Conservation (phyloP, 2,888 invertebrate species). For the Tetranychus piercei region DNA sequence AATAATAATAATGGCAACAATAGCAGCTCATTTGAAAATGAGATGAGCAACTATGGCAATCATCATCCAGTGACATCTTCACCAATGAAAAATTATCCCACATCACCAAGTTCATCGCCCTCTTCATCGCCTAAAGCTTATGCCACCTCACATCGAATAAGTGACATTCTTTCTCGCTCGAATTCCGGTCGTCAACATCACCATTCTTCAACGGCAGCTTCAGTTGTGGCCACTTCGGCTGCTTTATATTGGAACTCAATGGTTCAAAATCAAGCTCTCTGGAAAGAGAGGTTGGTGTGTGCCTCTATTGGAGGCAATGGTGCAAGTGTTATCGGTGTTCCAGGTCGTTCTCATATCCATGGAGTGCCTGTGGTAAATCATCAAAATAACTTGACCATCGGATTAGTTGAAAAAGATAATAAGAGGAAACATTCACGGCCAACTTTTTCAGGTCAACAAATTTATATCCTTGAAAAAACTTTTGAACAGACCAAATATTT, state of each 20-base stretch:
- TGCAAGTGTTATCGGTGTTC: background rate
- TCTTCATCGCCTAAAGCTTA: conserved; percentile 12
- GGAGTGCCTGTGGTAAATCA: conserved; percentile 10
- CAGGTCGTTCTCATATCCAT: background rate
- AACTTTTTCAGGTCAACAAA: conserved; percentile 98
- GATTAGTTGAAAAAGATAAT: conserved; percentile 27
- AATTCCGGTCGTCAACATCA: conserved; percentile 20
- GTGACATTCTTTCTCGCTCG: conserved; percentile 66
- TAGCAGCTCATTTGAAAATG: background rate
- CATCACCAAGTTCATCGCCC: conserved; percentile 10
- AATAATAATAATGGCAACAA: background rate
- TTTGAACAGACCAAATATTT: conserved; percentile 99
- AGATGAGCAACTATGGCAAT: background rate
- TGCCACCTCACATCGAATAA: conserved; percentile 78
- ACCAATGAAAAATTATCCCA: background rate
- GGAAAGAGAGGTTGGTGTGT: conserved; percentile 60
- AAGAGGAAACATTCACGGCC: conserved; percentile 92
- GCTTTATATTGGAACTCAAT: conserved; percentile 81
- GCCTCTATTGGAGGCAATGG: background rate
- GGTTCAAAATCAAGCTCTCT: conserved; percentile 77
- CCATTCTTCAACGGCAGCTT: conserved; percentile 46
- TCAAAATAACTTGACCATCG: conserved; percentile 3
- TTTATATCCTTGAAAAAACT: conserved; percentile 97
- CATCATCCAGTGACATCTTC: background rate
- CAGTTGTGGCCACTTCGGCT: conserved; percentile 39